A percentile compares a stretch with the other conserved stretches of the same genome.
Evolutionary conservation across 2,888 invertebrate genomes (phyloP).

Genomic region (Diarsia mendica): DNA sequence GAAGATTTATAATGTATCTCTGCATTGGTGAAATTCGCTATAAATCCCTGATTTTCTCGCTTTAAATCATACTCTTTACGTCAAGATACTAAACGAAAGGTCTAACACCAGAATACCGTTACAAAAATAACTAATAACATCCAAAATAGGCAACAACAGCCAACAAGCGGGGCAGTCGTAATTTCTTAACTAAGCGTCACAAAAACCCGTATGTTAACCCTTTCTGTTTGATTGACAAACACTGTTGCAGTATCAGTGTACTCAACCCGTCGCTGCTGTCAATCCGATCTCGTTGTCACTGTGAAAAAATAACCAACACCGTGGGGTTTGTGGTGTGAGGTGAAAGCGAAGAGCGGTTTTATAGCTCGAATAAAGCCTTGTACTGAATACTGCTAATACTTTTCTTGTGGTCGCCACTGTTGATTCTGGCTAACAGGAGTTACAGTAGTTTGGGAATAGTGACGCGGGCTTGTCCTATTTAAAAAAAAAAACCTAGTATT

Average conservation of each 20-base stretch:
- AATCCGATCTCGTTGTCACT: slow-evolving; percentile 77
- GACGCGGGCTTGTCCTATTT: too few relatives aligned
- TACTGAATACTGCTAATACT: too few relatives aligned
- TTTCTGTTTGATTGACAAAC: slow-evolving; percentile 80
- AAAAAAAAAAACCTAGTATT: too few relatives aligned
- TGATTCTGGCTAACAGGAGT: too few relatives aligned
- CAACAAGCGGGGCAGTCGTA: slow-evolving; percentile 46
- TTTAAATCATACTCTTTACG: background rate
- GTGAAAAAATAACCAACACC: slow-evolving; percentile 78
- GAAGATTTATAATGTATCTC: too few relatives aligned
- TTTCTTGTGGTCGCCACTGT: too few relatives aligned
- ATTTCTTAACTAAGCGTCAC: slow-evolving; percentile 69
- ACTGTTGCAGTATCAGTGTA: slow-evolving; percentile 75
- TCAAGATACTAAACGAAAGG: background rate
- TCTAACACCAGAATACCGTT: background rate
- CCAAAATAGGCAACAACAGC: slow-evolving; percentile 49
- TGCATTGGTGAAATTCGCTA: background rate
- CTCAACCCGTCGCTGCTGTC: slow-evolving; percentile 79
- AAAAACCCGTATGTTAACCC: slow-evolving; percentile 70
- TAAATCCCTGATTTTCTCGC: background rate
- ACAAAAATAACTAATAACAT: slow-evolving; percentile 10
- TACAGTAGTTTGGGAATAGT: too few relatives aligned
- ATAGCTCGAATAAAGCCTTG: background rate
- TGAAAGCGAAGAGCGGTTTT: slow-evolving; percentile 34
- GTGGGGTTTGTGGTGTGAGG: slow-evolving; percentile 61